These are phyloP conservation scores for Tetramorium alpestre DNA, from an alignment of 1,140 invertebrate genomes.

Conservation along the genomic window DNA sequence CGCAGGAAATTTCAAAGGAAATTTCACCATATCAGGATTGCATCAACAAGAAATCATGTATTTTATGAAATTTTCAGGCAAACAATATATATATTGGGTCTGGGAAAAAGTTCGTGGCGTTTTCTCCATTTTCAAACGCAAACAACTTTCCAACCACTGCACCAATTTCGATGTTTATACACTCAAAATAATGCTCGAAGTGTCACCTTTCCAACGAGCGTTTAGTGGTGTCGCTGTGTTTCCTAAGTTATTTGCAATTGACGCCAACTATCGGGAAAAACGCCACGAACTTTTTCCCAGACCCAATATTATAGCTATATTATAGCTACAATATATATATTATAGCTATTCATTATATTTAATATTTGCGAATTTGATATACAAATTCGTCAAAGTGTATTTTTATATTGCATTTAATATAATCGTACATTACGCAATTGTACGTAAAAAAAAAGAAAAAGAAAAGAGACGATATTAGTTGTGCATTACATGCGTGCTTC, in stretches of 20 bases:
- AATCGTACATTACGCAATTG: background rate
- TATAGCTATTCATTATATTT: background rate
- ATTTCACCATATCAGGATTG: background rate
- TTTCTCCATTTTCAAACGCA: too few species aligned
- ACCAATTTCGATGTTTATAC: too few species aligned
- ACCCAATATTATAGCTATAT: too few species aligned
- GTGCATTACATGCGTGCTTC: background rate
- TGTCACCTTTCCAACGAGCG: too few species aligned
- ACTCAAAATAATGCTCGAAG: too few species aligned
- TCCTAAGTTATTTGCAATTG: too few species aligned
- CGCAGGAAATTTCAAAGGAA: background rate
- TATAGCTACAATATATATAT: too few species aligned
- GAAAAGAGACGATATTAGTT: background rate
- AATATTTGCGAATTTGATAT: background rate
- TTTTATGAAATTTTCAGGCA: constrained; percentile 2
- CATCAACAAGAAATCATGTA: background rate
- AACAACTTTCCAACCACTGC: too few species aligned
- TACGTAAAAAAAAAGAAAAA: background rate
- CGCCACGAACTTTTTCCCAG: too few species aligned
- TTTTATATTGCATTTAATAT: background rate
- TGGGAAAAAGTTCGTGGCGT: too few species aligned
- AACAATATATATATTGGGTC: background rate
- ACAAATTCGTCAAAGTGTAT: background rate
- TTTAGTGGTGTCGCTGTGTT: too few species aligned
- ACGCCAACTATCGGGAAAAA: too few species aligned